phyloP scores from a whole-genome alignment of 2,797 vertebrate genomes.

The Erpetoichthys calabaricus region DNA sequence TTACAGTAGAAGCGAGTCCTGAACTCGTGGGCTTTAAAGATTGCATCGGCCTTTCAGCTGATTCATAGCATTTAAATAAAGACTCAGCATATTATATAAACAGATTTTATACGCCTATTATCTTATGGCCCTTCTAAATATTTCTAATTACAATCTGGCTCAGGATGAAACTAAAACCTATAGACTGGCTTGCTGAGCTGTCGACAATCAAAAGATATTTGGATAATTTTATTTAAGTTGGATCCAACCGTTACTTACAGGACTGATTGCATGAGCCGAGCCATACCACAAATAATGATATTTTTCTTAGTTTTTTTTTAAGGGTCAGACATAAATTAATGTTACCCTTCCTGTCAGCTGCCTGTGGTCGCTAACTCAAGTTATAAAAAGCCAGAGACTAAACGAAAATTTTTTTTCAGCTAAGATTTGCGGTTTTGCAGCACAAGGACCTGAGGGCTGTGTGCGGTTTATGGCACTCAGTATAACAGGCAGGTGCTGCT shows the following conservation, averaged over 20 bases:
- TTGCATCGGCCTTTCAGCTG: too few relatives aligned
- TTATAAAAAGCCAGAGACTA: constrained; percentile 8
- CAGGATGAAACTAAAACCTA: too few relatives aligned
- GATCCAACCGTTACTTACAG: constrained; percentile 33
- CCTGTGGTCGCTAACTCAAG: constrained; percentile 31
- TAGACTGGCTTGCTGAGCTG: too few relatives aligned
- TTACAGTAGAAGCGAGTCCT: too few relatives aligned
- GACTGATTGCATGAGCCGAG: constrained; percentile 29
- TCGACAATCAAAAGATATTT: too few relatives aligned
- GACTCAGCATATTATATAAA: too few relatives aligned
- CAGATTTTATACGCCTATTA: too few relatives aligned
- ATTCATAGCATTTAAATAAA: too few relatives aligned
- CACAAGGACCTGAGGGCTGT: not conserved
- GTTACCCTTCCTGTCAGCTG: constrained; percentile 37
- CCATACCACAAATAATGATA: constrained; percentile 43
- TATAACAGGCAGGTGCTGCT: not conserved
- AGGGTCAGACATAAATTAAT: constrained; percentile 47
- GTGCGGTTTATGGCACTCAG: not conserved
- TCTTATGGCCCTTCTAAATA: too few relatives aligned
- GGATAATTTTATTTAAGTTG: constrained; percentile 19
- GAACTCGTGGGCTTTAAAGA: too few relatives aligned
- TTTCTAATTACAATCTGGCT: too few relatives aligned
- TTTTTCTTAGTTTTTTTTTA: constrained; percentile 47
- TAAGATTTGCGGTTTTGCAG: not conserved
- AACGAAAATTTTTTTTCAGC: not conserved